Conservation (phyloP, 1,140 invertebrate species). For the Druon quercuslanigerum region DNA sequence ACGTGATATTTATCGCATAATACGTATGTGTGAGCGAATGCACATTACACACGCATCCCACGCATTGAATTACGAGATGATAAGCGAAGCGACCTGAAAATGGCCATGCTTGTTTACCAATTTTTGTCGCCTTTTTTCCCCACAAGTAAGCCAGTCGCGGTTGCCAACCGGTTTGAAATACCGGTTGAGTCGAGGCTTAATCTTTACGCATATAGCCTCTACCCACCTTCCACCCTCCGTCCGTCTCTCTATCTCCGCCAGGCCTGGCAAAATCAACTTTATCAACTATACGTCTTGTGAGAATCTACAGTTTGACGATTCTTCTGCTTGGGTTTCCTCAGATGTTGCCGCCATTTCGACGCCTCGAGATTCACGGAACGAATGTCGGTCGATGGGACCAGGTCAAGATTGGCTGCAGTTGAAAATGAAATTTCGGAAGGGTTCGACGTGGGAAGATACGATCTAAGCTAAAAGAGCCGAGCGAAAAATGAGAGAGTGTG, state of each 20-base stretch:
- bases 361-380: constrained; percentile 10
- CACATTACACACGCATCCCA: constrained; percentile 15
- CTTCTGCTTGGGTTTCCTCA: constrained; percentile 24
- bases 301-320: constrained; percentile 28
- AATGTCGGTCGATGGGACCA: constrained; percentile 22
- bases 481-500: no score
- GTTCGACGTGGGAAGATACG: not conserved
- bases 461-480: no score
- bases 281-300: not conserved
- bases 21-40: constrained; percentile 7
- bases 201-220: not conserved
- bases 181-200: constrained; percentile 42
- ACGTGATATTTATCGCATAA: constrained; percentile 8
- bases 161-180: constrained; percentile 54
- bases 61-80: constrained; percentile 39
- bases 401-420: constrained; percentile 8
- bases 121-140: constrained; percentile 49
- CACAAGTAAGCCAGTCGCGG: constrained; percentile 25
- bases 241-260: constrained; percentile 30
- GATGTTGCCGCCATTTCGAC: constrained; percentile 39
- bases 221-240: constrained; percentile 9
- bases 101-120: constrained; percentile 51
- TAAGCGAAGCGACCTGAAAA: constrained; percentile 50
- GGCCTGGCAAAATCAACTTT: constrained; percentile 34
- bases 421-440: not conserved